phyloP scores from a whole-genome alignment of 1,140 invertebrate species.

The Anastatus disparis region DNA sequence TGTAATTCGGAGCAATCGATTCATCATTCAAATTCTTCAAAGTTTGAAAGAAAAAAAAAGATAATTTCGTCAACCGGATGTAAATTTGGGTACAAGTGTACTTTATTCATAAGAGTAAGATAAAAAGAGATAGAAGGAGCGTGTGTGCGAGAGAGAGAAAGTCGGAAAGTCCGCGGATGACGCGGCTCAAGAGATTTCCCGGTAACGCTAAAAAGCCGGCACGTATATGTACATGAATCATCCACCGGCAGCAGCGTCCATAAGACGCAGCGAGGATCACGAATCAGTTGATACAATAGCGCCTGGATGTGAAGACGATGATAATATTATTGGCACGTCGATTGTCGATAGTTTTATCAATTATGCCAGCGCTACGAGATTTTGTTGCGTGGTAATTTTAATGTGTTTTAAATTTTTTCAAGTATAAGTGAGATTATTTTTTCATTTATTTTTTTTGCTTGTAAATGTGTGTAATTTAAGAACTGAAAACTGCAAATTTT shows the following conservation, averaged over 20 bases:
- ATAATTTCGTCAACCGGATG: conserved; percentile 3
- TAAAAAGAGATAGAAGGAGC: neutral
- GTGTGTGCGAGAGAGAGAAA: conserved; percentile 1
- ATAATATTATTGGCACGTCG: neutral
- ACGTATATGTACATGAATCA: conserved; percentile 20
- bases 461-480: too few species aligned
- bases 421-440: neutral
- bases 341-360: neutral
- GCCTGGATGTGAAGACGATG: neutral
- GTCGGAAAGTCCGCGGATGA: conserved; percentile 27
- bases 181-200: conserved; percentile 23
- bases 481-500: too few species aligned
- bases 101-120: too few species aligned
- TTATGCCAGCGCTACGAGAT: neutral
- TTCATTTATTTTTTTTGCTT: too few species aligned
- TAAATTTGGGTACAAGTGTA: too few species aligned
- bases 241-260: neutral
- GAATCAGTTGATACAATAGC: neutral
- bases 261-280: neutral
- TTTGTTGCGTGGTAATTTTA: conserved; percentile 1
- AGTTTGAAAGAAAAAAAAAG: too few species aligned
- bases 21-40: too few species aligned
- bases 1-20: too few species aligned
- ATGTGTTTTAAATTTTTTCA: neutral
- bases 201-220: neutral